Conservation (phyloP, 2,888 invertebrate genomes). For the Lasioglossum oenotherae region DNA sequence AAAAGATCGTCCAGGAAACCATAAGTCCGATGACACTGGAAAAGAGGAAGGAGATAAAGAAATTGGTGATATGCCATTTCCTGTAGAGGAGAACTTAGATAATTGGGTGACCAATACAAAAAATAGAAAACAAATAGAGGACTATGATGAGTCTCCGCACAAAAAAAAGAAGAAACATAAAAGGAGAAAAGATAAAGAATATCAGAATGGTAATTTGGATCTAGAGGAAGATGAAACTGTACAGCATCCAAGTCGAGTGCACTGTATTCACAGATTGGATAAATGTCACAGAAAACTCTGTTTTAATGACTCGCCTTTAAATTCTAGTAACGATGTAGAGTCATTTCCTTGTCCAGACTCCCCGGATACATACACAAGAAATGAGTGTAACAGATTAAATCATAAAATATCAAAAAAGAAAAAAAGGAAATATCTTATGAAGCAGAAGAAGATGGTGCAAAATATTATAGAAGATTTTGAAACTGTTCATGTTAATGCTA, state of each 20-base stretch:
- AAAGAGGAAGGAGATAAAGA: conserved; percentile 18
- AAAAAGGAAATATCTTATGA: conserved; percentile 16
- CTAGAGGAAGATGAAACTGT: conserved; percentile 27
- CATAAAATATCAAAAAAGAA: conserved; percentile 44
- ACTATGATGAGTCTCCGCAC: neutral
- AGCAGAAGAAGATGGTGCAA: conserved; percentile 23
- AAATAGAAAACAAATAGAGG: neutral
- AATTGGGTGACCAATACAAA: neutral
- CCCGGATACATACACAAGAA: neutral
- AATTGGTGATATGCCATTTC: conserved; percentile 2
- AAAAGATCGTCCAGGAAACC: neutral
- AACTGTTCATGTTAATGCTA: conserved; percentile 15
- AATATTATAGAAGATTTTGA: conserved; percentile 30
- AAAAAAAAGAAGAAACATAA: conserved; percentile 31
- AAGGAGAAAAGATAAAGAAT: conserved; percentile 46
- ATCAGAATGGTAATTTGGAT: conserved; percentile 3
- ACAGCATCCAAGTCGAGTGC: neutral
- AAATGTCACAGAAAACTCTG: neutral
- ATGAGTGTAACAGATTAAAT: conserved; percentile 23
- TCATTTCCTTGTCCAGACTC: neutral
- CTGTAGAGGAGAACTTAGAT: neutral
- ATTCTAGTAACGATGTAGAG: neutral
- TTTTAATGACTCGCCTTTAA: neutral
- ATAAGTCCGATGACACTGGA: neutral
- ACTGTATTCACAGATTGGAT: neutral